Evolutionary conservation across 2,113 vertebrate species (phyloP).

Genomic region (Speoplatyrhinus poulsoni): DNA sequence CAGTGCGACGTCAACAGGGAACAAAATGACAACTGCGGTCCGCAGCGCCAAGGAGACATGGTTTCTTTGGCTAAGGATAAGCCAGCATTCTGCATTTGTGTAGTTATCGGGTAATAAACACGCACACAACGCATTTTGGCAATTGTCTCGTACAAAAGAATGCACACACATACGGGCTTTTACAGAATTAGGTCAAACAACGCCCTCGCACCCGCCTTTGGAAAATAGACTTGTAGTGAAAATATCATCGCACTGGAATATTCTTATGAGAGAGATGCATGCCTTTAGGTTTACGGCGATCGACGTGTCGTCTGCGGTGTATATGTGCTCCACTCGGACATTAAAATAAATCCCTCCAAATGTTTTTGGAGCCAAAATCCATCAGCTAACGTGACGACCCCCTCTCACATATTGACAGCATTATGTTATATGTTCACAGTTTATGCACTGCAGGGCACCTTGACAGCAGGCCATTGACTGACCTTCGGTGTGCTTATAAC

Average conservation of each 20-base stretch:
- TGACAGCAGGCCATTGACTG: slow-evolving; percentile 17
- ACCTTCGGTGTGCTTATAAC: slow-evolving; percentile 45
- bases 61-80: too few relatives aligned
- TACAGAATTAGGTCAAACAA: too few relatives aligned
- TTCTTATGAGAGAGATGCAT: too few relatives aligned
- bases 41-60: too few relatives aligned
- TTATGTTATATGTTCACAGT: background rate
- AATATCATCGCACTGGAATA: too few relatives aligned
- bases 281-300: too few relatives aligned
- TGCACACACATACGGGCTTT: too few relatives aligned
- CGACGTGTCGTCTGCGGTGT: background rate
- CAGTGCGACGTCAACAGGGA: slow-evolving; percentile 39
- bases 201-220: too few relatives aligned
- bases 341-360: background rate
- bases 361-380: background rate
- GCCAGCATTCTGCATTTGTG: background rate
- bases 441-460: background rate
- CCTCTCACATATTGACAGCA: background rate
- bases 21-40: background rate
- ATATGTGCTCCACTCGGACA: background rate
- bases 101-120: background rate
- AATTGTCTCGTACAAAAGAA: too few relatives aligned
- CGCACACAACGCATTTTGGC: background rate
- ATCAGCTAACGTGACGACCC: background rate
- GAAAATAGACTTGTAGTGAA: too few relatives aligned